A percentile compares a stretch with the other conserved stretches of the same genome.
phyloP scores from a whole-genome alignment of 2,113 vertebrate genomes.

The Phaethornis superciliosus region DNA sequence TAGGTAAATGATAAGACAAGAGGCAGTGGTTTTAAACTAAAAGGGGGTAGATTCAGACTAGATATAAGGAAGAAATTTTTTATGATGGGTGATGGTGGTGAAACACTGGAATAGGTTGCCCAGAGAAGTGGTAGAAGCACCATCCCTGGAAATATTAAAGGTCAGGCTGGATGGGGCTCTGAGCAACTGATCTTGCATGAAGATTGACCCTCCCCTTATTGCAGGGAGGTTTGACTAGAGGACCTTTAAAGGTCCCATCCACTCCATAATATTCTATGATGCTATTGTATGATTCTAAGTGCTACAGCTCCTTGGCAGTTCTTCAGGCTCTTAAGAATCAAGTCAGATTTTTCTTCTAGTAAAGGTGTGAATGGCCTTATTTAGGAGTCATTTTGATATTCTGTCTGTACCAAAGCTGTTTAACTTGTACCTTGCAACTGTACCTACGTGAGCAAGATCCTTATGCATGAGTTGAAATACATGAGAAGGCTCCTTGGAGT shows the following conservation, averaged over 20 bases:
- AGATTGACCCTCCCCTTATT: neutral
- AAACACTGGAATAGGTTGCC: neutral
- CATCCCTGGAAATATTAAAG: neutral
- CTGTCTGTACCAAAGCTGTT: neutral
- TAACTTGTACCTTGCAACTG: neutral
- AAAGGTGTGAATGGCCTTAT: neutral
- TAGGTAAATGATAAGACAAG: neutral
- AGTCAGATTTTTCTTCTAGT: neutral
- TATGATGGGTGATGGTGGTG: accelerated
- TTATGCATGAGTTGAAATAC: neutral
- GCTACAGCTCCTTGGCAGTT: neutral
- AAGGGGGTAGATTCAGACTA: neutral
- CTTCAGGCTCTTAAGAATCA: neutral
- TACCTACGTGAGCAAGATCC: neutral
- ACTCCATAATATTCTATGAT: neutral
- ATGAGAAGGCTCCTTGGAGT: neutral
- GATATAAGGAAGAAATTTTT: neutral
- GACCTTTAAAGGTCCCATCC: neutral
- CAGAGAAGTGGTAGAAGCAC: neutral
- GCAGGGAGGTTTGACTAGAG: neutral
- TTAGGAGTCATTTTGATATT: neutral
- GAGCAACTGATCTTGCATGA: neutral
- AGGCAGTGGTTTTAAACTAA: neutral
- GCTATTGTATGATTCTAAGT: neutral
- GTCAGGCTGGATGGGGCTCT: neutral